Evolutionary conservation across 2,113 vertebrate species (phyloP).

Genomic region (Lutjanus erythropterus): DNA sequence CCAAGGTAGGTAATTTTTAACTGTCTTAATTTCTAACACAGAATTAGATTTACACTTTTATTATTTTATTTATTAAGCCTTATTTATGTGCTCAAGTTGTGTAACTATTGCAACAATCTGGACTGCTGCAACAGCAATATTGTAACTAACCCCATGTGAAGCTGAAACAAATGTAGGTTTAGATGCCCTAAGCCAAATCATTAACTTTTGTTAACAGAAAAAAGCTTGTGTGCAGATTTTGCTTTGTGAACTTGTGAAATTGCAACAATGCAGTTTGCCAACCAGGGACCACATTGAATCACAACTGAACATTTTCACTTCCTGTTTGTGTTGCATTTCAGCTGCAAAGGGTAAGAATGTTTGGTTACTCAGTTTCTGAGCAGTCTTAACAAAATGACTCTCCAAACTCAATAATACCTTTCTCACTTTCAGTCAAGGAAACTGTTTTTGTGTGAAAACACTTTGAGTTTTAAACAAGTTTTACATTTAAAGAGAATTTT

Average conservation of each 20-base stretch:
- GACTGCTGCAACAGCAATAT: neutral
- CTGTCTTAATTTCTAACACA: neutral
- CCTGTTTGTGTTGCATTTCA: neutral
- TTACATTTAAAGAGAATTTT: too few species aligned
- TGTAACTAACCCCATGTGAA: neutral
- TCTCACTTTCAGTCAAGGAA: neutral
- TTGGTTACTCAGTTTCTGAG: neutral
- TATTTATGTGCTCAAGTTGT: neutral
- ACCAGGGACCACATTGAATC: neutral
- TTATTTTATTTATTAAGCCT: too few species aligned
- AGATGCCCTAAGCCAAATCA: neutral
- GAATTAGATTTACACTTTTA: neutral
- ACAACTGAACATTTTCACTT: neutral
- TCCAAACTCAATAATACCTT: neutral
- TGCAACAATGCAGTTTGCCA: neutral
- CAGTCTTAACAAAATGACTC: neutral
- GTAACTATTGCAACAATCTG: slow-evolving; percentile 2
- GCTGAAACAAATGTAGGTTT: neutral
- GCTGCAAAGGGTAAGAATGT: too few species aligned
- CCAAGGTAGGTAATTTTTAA: slow-evolving; percentile 21
- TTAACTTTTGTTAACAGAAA: neutral
- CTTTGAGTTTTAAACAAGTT: too few species aligned
- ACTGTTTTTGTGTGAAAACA: too few species aligned
- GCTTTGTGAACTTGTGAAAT: neutral
- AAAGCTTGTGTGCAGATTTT: neutral